Evolutionary conservation across 2,888 invertebrate genomes (phyloP), one percentile per base, ranked within the genome.

Genomic region (Caenorhabditis sp.): DNA sequence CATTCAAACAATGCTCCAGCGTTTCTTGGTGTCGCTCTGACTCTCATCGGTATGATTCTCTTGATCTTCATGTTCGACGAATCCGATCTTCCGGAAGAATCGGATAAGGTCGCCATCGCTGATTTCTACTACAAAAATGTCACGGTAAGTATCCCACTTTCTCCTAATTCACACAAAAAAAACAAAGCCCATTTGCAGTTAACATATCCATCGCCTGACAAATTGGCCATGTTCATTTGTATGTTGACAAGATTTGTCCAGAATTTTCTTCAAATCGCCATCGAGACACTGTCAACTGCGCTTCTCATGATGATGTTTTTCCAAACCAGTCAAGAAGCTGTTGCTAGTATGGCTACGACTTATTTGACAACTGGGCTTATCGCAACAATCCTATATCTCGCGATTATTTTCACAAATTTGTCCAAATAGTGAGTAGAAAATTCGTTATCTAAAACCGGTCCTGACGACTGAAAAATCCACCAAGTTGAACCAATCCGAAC

Each of bases 231-330:
- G 66, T 73, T 73, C 36, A 67, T 73, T 21, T 73, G 73, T 49
- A 69, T 69, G 66, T 60, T 73, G 5, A 73, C 73, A 4, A 68
- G 73, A 66, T 73, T 69, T 26, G 51, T 59, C 10, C 73, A 73
- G 37, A 66, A 69, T 58, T 73, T 73, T 37, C 62, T 66, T 61
- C 73, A 73, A 66, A 68, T 68, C 21, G 64, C 73, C 0, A 65
- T 73, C 21, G 73, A 73, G 21, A 68, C 73, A 1, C 58, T 73
- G 1, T 61, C 68, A n/a, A 67, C 68, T 8, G 59, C 65, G 0
- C 61, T 73, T 49, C 57, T 73, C 0, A 73, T 73, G 73, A 65
- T 73, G 65, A 68, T 73, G 68, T 73, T 66, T 49, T 62, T 59
- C n/a, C 68, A 68, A 27, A 59, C 73, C n/a, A 61, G 68, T 54